Evolutionary conservation across 2,113 vertebrate species (phyloP), one percentile per base, ranked within the genome.

Genomic region (Condylura cristata): DNA sequence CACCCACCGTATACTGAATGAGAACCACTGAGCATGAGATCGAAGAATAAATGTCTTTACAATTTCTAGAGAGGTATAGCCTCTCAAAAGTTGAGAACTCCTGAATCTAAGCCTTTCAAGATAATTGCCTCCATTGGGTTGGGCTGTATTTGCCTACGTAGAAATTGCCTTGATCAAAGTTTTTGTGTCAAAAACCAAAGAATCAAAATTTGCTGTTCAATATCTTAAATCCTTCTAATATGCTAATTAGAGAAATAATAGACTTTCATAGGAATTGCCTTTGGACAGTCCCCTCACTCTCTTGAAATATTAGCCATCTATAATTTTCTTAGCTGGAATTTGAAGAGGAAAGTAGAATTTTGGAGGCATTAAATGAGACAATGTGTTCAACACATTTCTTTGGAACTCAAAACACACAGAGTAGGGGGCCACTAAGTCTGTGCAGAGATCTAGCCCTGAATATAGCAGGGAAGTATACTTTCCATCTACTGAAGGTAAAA

Each of bases 401-500:
- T 84, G 18, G 80, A 56, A 86, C 78, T 88, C 65, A 70, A 68
- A 88, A 81, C 30, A 44, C 9, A 51, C 46, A 12, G 5, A 92
- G 91, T 91, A 81, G 88, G 86, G 86, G 82, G 46, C 44, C 37
- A 81, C 82, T 90, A 86, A 93, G 51, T 70, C 75, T 76, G 13
- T 68, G 88, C 83, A 78, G 37, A 93, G 58, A 91, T 83, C 75
- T 89, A 66, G 83, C 86, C 32, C 78, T 72, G 28, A 96, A 93
- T 87, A 89, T 39, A 95, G 68, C 46, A 94, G 91, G 85, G 48
- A 95, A 93, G 86, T 84, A 14, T 86, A 74, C 71, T 84, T n/a
- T 94, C 92, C 41, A 95, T 95, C 84, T 84, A 80, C 83, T 83
- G 20, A 86, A 93, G 37, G 61, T 41, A 81, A 95, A 93, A 95